Evolutionary conservation across 2,797 vertebrate genomes (phyloP).

Genomic region (Neosilurus hyrtlii): DNA sequence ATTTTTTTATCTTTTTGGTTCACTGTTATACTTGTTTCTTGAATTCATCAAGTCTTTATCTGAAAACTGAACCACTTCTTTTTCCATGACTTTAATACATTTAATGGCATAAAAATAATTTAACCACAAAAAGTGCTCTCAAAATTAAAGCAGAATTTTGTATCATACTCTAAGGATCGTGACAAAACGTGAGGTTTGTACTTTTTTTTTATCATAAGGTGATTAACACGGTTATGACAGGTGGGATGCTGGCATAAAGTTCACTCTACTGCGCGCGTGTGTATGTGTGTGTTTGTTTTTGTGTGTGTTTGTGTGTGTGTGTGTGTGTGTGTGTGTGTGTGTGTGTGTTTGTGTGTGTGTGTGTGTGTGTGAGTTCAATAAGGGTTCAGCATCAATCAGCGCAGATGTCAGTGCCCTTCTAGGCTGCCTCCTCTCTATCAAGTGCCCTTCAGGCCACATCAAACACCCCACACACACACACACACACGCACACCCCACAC

Average conservation of each 20-base stretch:
- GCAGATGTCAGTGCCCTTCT: too few species aligned
- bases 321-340: slow-evolving; percentile 6
- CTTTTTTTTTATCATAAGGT: not conserved
- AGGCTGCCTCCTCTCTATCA: too few species aligned
- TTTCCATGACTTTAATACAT: not conserved
- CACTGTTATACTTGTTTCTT: not conserved
- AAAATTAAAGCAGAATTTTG: not conserved
- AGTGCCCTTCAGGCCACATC: too few species aligned
- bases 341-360: not conserved
- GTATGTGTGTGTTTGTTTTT: not conserved
- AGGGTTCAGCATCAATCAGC: too few species aligned
- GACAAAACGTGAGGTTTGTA: not conserved
- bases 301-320: not conserved
- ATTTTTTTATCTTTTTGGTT: not conserved
- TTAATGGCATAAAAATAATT: not conserved
- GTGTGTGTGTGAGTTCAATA: not conserved
- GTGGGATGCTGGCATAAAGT: not conserved
- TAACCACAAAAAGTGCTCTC: not conserved
- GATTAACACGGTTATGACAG: not conserved
- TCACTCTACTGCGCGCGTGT: not conserved
- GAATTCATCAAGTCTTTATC: too few species aligned
- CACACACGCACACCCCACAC: too few species aligned
- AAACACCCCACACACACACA: too few species aligned
- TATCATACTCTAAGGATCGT: not conserved
- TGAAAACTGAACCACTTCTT: not conserved